A percentile compares a stretch with the other conserved stretches of the same genome.
These are phyloP conservation scores for Onychomys leucogaster DNA, from an alignment of 2,797 vertebrate genomes.

Conservation along the genomic window DNA sequence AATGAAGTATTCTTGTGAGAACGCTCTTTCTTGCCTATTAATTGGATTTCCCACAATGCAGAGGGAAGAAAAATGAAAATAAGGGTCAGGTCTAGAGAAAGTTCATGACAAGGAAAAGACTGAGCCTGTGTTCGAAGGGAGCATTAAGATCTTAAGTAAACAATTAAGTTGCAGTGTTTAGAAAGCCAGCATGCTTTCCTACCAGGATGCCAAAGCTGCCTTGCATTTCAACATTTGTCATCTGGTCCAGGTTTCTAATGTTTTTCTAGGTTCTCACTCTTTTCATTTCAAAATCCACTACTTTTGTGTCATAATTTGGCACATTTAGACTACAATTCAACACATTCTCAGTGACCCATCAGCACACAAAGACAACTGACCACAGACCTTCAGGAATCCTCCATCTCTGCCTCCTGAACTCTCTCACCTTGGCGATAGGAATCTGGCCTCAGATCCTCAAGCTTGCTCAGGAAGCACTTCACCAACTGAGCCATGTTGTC, in stretches of 20 bases:
- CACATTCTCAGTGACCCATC: not conserved
- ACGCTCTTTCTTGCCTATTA: not conserved
- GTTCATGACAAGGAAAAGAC: not conserved
- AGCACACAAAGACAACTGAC: not conserved
- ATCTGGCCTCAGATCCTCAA: not conserved
- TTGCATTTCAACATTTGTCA: slow-evolving; percentile 34
- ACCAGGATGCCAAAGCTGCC: not conserved
- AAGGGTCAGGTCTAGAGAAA: slow-evolving; percentile 3
- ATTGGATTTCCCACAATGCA: not conserved
- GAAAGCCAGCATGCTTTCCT: not conserved
- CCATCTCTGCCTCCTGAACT: not conserved
- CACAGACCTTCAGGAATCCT: not conserved
- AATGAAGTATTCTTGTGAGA: not conserved
- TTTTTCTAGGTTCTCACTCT: slow-evolving; percentile 58
- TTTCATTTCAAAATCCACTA: slow-evolving; percentile 47
- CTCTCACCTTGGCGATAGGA: not conserved
- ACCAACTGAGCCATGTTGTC: not conserved
- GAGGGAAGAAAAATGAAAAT: not conserved
- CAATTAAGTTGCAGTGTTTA: not conserved
- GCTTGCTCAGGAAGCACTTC: not conserved
- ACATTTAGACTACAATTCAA: slow-evolving; percentile 32
- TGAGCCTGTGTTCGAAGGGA: not conserved
- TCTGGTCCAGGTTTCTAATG: not conserved
- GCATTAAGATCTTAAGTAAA: not conserved
- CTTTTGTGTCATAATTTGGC: slow-evolving; percentile 60